Base-by-base conservation (phyloP, 2,113 vertebrate genomes). In the Ceyx melanurus region DNA sequence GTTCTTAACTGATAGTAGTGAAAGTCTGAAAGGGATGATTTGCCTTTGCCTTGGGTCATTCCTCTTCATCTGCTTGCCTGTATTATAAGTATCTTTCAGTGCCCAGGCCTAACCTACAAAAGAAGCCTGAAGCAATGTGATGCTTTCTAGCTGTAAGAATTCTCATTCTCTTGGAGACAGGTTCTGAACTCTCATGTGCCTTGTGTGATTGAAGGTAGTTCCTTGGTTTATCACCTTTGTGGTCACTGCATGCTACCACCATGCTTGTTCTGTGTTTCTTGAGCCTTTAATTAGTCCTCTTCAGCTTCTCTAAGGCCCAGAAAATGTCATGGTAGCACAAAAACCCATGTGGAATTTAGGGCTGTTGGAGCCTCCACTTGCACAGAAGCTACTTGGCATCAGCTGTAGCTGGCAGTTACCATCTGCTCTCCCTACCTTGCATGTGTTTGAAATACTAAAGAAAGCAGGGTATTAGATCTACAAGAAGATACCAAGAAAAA, bases 361-460 rank as follows among this genome's bases (percentile, higher is more conserved):
- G 67, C 26, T 91, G 23, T 74, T 71, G 68, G 75, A 74, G 29
- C 48, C 37, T 74, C 48, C 15, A 2, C 28, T 91, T 60, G 51
- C 35, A 28, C 71, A 40, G 71, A 45, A 91, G 42, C 26, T 86
- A 4, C 71, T 71, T 64, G 66, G 68, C 8, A 1, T 89, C 72
- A 40, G 74, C 33, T 73, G 28, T 56, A 83, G 72, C 85, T 91
- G 60, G 40, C 67, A 78, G 51, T 26, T 93, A 79, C 91, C 82
- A 83, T 94, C 90, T 91, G 88, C 6, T 91, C 26, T 92, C 62
- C 58, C 50, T 79, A 15, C 28, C 0, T 0, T 82, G 84, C 13
- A 3, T 70, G 72, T 82, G 53, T 31, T 67, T 67, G 35, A 80
- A 82, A 57, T 68, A 29, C 53, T 84, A 37, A 67, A 82, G 88